Percentiles rank a stretch among this genome's conserved stretches.
Conservation (phyloP, 2,888 invertebrate genomes). For the Cryptus armator region DNA sequence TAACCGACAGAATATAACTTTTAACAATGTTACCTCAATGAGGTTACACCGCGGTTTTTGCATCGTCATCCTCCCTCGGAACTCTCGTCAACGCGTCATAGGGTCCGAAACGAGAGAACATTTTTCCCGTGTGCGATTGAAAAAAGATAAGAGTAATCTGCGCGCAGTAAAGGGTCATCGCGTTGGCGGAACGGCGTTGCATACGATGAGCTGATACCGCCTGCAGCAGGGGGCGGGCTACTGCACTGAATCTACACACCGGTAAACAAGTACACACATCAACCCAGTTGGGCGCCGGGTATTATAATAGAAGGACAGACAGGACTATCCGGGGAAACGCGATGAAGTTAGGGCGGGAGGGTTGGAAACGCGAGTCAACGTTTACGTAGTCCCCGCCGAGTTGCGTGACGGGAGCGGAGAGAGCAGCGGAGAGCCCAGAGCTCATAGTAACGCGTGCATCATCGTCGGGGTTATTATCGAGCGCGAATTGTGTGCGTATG, state of each 20-base stretch:
- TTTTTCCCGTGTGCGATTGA: neutral
- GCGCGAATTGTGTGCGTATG: conserved; percentile 15
- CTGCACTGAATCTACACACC: neutral
- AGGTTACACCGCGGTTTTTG: neutral
- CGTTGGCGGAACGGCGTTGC: neutral
- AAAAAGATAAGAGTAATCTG: neutral
- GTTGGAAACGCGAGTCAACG: conserved; percentile 43
- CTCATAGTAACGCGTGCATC: conserved; percentile 21
- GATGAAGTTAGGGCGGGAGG: neutral
- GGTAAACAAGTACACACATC: neutral
- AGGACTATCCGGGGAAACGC: neutral
- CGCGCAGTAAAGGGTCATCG: neutral
- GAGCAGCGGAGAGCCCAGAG: neutral
- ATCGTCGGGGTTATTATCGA: conserved; percentile 41
- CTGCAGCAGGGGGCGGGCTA: neutral
- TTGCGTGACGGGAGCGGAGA: neutral
- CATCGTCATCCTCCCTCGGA: neutral
- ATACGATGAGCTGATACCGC: neutral
- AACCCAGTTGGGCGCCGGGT: neutral
- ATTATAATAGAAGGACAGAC: conserved; percentile 34
- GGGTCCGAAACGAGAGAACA: conserved; percentile 14
- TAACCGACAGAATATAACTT: neutral
- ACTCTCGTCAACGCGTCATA: neutral
- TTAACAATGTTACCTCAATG: neutral
- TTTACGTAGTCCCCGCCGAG: conserved; percentile 27